These are phyloP conservation scores for Busseola fusca DNA, from an alignment of 2,888 invertebrate species.

Conservation along the genomic window DNA sequence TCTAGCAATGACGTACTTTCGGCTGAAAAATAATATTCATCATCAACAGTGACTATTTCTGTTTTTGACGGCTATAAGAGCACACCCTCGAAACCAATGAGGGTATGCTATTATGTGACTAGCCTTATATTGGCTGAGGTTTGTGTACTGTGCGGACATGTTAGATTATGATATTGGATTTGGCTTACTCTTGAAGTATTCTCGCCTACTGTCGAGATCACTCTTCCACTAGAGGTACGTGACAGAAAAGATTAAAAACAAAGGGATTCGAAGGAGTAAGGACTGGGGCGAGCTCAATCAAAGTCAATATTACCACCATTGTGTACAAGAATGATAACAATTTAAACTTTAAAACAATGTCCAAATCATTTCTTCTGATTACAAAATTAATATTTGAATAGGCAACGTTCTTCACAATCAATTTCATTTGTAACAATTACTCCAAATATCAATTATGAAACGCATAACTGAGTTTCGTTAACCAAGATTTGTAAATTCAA, in stretches of 20 bases:
- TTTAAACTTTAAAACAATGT: conserved; percentile 32
- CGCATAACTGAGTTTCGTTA: conserved; percentile 39
- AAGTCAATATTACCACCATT: not conserved
- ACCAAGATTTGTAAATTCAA: conserved; percentile 54
- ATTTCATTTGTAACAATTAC: conserved; percentile 51
- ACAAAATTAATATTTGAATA: conserved; percentile 30
- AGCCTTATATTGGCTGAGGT: too few species aligned
- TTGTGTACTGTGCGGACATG: not conserved
- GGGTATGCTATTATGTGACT: too few species aligned
- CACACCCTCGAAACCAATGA: too few species aligned
- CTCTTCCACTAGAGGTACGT: not conserved
- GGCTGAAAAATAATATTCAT: too few species aligned
- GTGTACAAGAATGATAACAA: conserved; percentile 6
- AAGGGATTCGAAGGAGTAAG: not conserved
- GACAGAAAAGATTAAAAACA: not conserved
- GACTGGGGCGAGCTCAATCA: conserved; percentile 5
- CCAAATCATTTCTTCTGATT: conserved; percentile 21
- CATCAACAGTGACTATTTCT: too few species aligned
- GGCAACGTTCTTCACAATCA: conserved; percentile 44
- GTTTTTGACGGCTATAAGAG: too few species aligned
- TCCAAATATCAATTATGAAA: conserved; percentile 52
- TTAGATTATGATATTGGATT: too few species aligned
- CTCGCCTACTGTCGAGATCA: not conserved
- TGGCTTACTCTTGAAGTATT: not conserved
- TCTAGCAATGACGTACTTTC: too few species aligned